Conservation (phyloP, 2,888 invertebrate genomes). For the Volucella inflata region DNA sequence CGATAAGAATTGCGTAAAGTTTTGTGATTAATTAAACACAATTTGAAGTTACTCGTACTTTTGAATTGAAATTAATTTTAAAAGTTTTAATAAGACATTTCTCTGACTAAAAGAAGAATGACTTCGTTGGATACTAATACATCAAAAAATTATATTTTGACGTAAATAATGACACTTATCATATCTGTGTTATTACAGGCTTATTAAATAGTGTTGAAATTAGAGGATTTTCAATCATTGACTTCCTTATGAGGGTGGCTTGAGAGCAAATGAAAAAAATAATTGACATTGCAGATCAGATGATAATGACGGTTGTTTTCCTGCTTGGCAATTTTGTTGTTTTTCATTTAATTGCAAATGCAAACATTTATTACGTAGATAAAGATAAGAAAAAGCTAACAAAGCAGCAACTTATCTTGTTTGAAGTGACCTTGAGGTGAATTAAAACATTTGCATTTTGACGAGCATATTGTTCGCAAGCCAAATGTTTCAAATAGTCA, state of each 20-base stretch:
- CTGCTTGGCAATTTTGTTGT: background rate
- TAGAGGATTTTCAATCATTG: constrained; percentile 1
- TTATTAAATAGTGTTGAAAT: background rate
- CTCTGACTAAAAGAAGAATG: background rate
- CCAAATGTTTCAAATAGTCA: background rate
- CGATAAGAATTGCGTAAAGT: constrained; percentile 13
- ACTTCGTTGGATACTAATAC: background rate
- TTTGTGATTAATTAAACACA: background rate
- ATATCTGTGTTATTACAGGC: background rate
- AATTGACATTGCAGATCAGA: constrained; percentile 8
- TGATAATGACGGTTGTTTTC: constrained; percentile 26
- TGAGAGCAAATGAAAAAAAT: constrained; percentile 1
- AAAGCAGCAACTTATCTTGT: background rate
- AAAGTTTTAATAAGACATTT: constrained; percentile 22
- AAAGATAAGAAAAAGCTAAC: constrained; percentile 9
- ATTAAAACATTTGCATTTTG: background rate
- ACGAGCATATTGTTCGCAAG: background rate
- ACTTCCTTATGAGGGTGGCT: background rate
- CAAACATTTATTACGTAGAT: constrained; percentile 30
- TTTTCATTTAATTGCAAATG: constrained; percentile 5
- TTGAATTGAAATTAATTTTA: constrained; percentile 15
- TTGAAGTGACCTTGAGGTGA: constrained; percentile 2
- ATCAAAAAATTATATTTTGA: background rate
- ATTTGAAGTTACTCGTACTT: constrained; percentile 3
- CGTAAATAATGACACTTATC: background rate